A percentile compares a stretch with the other conserved stretches of the same genome.
Evolutionary conservation across 2,888 invertebrate genomes (phyloP).

Genomic region (Oscheius sp.): DNA sequence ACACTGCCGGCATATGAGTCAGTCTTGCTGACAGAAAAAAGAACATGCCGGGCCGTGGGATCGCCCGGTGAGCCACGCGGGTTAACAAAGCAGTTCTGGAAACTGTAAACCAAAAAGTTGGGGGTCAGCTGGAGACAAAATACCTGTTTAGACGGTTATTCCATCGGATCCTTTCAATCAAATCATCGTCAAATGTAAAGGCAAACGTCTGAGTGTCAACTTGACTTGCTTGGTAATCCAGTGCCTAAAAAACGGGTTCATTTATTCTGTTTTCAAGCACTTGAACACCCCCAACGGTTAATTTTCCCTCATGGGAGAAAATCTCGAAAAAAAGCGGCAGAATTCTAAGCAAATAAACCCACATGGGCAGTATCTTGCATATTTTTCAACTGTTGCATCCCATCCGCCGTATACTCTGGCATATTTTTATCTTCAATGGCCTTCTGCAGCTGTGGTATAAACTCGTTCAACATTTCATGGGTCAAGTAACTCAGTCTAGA

Average conservation of each 20-base stretch:
- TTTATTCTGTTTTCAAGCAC: background rate
- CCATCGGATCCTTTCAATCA: background rate
- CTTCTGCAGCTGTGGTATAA: slow-evolving; percentile 17
- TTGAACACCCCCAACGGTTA: too few species aligned
- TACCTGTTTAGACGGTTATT: slow-evolving; percentile 27
- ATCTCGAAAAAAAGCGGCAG: background rate
- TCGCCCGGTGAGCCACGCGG: slow-evolving; percentile 72
- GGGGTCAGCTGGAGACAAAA: slow-evolving; percentile 27
- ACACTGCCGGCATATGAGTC: slow-evolving; percentile 58
- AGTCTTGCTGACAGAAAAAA: slow-evolving; percentile 70
- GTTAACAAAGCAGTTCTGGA: slow-evolving; percentile 75
- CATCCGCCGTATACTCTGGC: slow-evolving; percentile 26
- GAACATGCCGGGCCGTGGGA: slow-evolving; percentile 66
- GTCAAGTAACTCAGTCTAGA: slow-evolving; percentile 22
- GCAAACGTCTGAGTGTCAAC: background rate
- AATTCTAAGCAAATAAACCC: background rate
- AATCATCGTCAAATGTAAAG: slow-evolving; percentile 15
- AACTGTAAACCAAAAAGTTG: slow-evolving; percentile 35
- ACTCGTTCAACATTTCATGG: slow-evolving; percentile 3
- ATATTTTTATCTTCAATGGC: background rate
- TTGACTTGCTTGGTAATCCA: slow-evolving; percentile 5
- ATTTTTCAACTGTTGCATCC: slow-evolving; percentile 21
- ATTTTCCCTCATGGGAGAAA: background rate
- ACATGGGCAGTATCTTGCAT: slow-evolving; percentile 17
- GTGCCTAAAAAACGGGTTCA: background rate